Base-by-base conservation (phyloP, 2,113 vertebrate species). In the Tretioscincus oriximinensis region DNA sequence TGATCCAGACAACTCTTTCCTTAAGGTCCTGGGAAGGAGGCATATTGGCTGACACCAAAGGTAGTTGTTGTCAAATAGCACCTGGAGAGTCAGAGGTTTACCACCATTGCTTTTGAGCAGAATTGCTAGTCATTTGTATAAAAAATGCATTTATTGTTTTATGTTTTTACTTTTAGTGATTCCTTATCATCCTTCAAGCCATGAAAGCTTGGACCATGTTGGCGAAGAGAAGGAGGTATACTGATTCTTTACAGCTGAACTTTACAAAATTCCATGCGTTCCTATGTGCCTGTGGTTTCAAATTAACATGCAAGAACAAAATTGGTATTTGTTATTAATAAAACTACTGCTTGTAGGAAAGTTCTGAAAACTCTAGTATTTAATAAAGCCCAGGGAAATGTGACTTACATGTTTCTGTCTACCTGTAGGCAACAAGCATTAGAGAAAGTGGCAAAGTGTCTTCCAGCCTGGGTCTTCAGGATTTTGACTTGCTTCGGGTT, bases 401-500 rank as follows among this genome's bases (percentile, higher is more conserved):
- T 31, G 83, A 51, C 49, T 80, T n/a, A 58, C 18, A 81, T 31
- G 83, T 63, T 14, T 71, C 65, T 28, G 49, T 2, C 45, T 3
- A 5, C 54, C 76, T 87, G 71, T 86, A 99, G 98, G 97, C 98
- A 3, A 96, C 96, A 89, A 97, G 96, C 94, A 97, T 96, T 82
- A 95, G 97, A 88, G 97, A 98, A 86, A 97, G 97, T 10, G 98
- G 98, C 78, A 99, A 98, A 93, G 96, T 96, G 77, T 96, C 97
- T 9, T 98, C 97, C 82, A 99, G 98, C 84, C 93, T 99, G 84
- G 98, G 98, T 82, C 95, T 99, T 87, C 95, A 95, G 22, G 98
- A 99, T 93, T 99, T 99, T 47, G 98, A 99, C 88, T 93, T 99
- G 87, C 95, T 99, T 16, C 92, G 98, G 41, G 98, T 99, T 87